Base-by-base conservation (phyloP, 2,888 invertebrate species). In the Mactromeris polynyma region DNA sequence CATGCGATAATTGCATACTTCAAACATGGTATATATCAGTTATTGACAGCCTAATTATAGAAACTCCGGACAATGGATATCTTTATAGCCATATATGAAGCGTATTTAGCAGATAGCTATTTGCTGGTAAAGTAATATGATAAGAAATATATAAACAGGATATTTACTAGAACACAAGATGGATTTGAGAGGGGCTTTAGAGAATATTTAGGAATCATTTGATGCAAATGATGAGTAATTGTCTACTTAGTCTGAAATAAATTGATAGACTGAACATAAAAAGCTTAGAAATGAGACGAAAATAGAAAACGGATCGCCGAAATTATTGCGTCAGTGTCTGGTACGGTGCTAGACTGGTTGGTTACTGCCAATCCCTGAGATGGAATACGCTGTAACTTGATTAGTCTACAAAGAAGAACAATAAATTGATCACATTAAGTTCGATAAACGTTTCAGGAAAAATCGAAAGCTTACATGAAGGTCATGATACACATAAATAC, bases 1-100 rank as follows among this genome's bases (percentile, higher is more conserved):
- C 54, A 84, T 84, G 78, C 54, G 84, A 84, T 84, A 84, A 84
- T 51, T 78, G 31, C 46, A 77, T 84, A 46, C 84, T 78, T 78
- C 54, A 84, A 54, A 84, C 54, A 33, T 78, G 38, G 33, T 36
- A 51, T 83, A 46, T 84, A 84, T 84, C 78, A 84, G 78, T 78
- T 78, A 84, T 78, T 84, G 84, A 54, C 78, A 78, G 38, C 6
- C 36, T 77, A 31, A 78, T 54, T 46, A 78, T 19, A 51, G 17
- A 33, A 78, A 14, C n/a, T 14, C 77, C 77, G 84, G 84, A 84
- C 84, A 84, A 84, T 54, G 54, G 78, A 36, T 84, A 46, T 26
- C 19, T 19, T 36, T 73, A 73, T 17, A 73, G 26, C 58, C 73
- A 36, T 73, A 73, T 73, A 73, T 9, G 36, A 73, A 1, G 19